phyloP scores from a whole-genome alignment of 2,888 invertebrate genomes.

The Napeogenes sylphis region DNA sequence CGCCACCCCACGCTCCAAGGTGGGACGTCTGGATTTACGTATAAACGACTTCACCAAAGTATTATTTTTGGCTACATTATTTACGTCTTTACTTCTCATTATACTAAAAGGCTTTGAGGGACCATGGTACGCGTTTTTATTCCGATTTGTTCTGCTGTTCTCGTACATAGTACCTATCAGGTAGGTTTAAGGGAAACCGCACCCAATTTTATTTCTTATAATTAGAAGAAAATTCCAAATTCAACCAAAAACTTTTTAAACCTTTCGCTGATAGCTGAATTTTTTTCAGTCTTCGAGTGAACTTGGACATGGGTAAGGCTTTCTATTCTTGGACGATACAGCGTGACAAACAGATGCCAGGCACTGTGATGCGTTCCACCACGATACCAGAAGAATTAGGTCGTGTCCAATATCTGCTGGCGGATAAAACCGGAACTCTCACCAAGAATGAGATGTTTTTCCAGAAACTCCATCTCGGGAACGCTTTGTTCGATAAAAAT shows the following conservation, averaged over 20 bases:
- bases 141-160: constrained; percentile 96
- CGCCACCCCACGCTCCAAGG: constrained; percentile 95
- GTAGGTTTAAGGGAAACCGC: constrained; percentile 56
- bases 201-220: neutral
- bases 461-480: constrained; percentile 95
- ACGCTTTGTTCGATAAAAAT: constrained; percentile 91
- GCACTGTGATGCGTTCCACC: constrained; percentile 96
- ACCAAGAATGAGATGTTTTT: constrained; percentile 99
- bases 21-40: constrained; percentile 96
- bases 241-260: constrained; percentile 5
- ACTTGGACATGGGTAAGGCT: constrained; percentile 98
- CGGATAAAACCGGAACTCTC: constrained; percentile 98
- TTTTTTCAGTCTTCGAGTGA: constrained; percentile 90
- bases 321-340: constrained; percentile 98
- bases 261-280: neutral
- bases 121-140: constrained; percentile 97
- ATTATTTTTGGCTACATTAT: constrained; percentile 92
- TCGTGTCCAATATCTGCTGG: constrained; percentile 95
- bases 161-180: constrained; percentile 99
- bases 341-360: constrained; percentile 93
- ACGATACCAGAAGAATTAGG: constrained; percentile 99
- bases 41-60: constrained; percentile 98
- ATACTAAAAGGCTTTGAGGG: constrained; percentile 96
- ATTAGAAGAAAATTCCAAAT: constrained; percentile 1
- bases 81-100: constrained; percentile 95